A percentile compares a stretch with the other conserved stretches of the same genome.
Evolutionary conservation across 1,140 invertebrate genomes (phyloP).

Genomic region (Halictus rubicundus): DNA sequence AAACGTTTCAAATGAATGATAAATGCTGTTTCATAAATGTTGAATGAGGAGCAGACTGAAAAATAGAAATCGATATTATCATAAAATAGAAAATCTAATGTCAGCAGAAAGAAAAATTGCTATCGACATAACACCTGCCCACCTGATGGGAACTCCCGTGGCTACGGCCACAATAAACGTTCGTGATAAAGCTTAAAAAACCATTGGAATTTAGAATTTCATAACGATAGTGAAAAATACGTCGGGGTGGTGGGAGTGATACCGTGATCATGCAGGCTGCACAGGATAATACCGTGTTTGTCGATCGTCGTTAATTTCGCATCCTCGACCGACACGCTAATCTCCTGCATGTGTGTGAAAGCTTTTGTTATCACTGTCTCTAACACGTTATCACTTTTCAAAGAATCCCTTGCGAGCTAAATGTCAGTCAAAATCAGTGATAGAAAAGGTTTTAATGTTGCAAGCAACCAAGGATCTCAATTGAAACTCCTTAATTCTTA

Average conservation of each 20-base stretch:
- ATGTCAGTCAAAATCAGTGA: no score
- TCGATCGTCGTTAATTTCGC: constrained; percentile 22
- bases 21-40: no score
- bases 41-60: no score
- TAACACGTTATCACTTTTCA: constrained; percentile 29
- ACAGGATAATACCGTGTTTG: constrained; percentile 14
- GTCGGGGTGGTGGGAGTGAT: neutral
- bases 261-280: constrained; percentile 7
- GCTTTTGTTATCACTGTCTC: constrained; percentile 7
- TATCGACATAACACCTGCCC: no score
- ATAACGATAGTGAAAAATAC: neutral
- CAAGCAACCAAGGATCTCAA: no score
- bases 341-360: constrained; percentile 36
- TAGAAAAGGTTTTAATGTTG: no score
- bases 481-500: no score
- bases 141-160: neutral
- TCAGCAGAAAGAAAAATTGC: no score
- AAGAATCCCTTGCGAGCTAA: neutral
- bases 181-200: neutral
- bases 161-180: neutral
- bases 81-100: no score
- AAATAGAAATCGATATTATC: no score
- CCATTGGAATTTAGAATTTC: neutral
- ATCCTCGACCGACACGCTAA: constrained; percentile 41
- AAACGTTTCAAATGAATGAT: no score